A percentile compares a stretch with the other conserved stretches of the same genome.
phyloP scores from a whole-genome alignment of 1,140 invertebrate species.

The Heliothis virescens region DNA sequence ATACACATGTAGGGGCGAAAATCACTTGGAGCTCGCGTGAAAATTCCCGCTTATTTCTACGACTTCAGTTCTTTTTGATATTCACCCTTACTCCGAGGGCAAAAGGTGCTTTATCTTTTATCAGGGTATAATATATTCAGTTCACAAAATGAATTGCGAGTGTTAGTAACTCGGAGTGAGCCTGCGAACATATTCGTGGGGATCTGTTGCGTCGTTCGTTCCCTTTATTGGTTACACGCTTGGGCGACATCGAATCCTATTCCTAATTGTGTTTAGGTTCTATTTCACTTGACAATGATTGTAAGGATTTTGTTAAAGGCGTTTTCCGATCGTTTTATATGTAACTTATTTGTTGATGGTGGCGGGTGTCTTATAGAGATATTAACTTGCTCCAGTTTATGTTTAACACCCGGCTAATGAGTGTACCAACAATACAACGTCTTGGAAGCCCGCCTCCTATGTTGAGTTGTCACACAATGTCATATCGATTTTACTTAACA shows the following conservation, averaged over 20 bases:
- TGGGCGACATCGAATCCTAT: constrained; percentile 69
- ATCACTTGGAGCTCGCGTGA: constrained; percentile 57
- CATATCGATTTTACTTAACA: background rate
- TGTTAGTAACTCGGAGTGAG: constrained; percentile 84
- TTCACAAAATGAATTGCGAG: constrained; percentile 85
- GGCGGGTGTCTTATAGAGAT: constrained; percentile 57
- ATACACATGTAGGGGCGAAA: constrained; percentile 66
- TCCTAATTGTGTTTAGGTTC: constrained; percentile 66
- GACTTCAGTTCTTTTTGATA: constrained; percentile 61
- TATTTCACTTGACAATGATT: constrained; percentile 61
- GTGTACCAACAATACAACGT: constrained; percentile 38
- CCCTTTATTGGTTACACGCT: constrained; percentile 75
- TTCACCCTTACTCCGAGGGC: constrained; percentile 61
- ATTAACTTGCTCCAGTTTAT: constrained; percentile 55
- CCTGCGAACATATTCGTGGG: constrained; percentile 83
- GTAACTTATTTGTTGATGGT: constrained; percentile 70
- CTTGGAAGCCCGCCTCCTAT: constrained; percentile 1
- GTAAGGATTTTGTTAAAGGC: constrained; percentile 61
- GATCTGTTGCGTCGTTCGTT: constrained; percentile 81
- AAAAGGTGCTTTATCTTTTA: constrained; percentile 72
- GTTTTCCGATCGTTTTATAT: constrained; percentile 70
- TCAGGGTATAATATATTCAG: constrained; percentile 81
- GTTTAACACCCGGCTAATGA: constrained; percentile 51
- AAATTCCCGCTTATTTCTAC: constrained; percentile 74
- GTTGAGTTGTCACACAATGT: constrained; percentile 7